These are phyloP conservation scores for Menura novaehollandiae DNA, from an alignment of 2,113 vertebrate genomes.

Conservation along the genomic window DNA sequence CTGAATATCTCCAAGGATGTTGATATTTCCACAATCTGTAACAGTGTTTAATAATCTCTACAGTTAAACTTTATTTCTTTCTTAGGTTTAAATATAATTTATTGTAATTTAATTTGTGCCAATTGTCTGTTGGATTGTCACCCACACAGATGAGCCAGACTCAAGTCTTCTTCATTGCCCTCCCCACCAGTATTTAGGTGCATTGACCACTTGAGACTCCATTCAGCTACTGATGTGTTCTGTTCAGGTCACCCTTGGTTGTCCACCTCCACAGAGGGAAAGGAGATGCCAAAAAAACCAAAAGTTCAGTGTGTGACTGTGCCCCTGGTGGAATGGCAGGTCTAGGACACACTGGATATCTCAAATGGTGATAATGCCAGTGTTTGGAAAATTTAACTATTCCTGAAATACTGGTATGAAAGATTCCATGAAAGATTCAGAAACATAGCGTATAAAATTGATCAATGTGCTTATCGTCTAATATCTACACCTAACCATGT, in stretches of 20 bases:
- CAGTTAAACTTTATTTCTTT: background rate
- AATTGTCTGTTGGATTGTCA: background rate
- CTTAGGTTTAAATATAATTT: background rate
- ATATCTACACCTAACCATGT: background rate
- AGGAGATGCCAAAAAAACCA: fast-evolving
- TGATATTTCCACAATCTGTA: background rate
- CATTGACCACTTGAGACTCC: background rate
- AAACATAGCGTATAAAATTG: background rate
- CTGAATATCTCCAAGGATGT: background rate
- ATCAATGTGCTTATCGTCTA: background rate
- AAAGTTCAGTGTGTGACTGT: fast-evolving
- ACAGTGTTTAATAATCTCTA: background rate
- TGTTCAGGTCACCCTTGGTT: fast-evolving
- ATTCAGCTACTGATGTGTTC: background rate
- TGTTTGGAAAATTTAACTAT: background rate
- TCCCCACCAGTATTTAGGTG: background rate
- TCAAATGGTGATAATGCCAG: background rate
- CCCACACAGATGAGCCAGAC: background rate
- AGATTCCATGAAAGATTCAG: background rate
- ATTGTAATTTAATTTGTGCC: background rate
- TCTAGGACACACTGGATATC: background rate
- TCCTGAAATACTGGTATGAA: background rate
- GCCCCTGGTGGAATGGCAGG: background rate
- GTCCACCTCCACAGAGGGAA: background rate
- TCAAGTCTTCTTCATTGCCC: background rate